Evolutionary conservation across 2,888 invertebrate genomes (phyloP).

Genomic region (Xylocampa areola): DNA sequence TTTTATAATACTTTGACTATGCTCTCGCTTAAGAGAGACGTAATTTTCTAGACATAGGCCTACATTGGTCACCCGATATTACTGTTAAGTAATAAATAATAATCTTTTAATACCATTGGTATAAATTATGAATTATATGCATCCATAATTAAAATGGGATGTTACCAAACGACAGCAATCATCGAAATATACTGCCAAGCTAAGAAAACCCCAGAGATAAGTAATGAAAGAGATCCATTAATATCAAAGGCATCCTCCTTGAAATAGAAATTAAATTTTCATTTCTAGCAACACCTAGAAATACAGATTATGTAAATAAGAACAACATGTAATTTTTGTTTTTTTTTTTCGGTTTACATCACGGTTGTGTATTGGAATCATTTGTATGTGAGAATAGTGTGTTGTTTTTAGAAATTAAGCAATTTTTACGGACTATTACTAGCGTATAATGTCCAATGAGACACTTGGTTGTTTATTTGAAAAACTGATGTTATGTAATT

Average conservation of each 20-base stretch:
- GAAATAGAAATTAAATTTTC: slow-evolving; percentile 47
- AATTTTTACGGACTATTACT: slow-evolving; percentile 24
- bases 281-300: slow-evolving; percentile 53
- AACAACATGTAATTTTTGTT: slow-evolving; percentile 47
- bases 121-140: slow-evolving; percentile 20
- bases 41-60: slow-evolving; percentile 23
- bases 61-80: slow-evolving; percentile 19
- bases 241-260: background rate
- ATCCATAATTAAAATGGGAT: slow-evolving; percentile 5
- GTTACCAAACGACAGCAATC: background rate
- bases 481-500: background rate
- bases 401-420: slow-evolving; percentile 23
- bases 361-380: slow-evolving; percentile 54
- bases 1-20: slow-evolving; percentile 7
- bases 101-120: slow-evolving; percentile 28
- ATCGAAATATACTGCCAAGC: slow-evolving; percentile 11
- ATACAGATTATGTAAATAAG: slow-evolving; percentile 52
- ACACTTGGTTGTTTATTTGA: background rate
- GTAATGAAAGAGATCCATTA: background rate
- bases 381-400: slow-evolving; percentile 34
- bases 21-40: slow-evolving; percentile 12
- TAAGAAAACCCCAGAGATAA: slow-evolving; percentile 4
- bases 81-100: slow-evolving; percentile 23
- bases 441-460: too few species aligned
- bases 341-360: slow-evolving; percentile 42